Conservation (phyloP, 1,140 invertebrate genomes). For the Matsumurasca onukii region DNA sequence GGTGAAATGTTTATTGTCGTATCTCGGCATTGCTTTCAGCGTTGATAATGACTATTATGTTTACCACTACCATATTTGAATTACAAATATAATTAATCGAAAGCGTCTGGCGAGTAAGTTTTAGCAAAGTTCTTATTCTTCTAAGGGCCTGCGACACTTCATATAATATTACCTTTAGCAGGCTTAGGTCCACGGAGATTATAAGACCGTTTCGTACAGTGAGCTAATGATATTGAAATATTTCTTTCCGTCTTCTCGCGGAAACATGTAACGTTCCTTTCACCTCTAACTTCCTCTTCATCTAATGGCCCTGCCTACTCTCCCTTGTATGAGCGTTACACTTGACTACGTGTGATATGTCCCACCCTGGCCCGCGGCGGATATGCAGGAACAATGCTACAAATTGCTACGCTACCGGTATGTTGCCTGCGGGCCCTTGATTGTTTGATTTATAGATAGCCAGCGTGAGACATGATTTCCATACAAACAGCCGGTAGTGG, state of each 20-base stretch:
- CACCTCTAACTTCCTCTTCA: neutral
- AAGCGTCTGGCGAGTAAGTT: too few relatives aligned
- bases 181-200: neutral
- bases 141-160: too few relatives aligned
- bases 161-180: too few relatives aligned
- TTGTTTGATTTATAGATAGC: conserved; percentile 2
- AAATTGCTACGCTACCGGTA: conserved; percentile 18
- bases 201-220: neutral
- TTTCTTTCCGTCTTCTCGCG: neutral
- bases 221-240: neutral
- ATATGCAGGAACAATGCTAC: conserved; percentile 15
- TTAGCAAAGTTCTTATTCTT: too few relatives aligned
- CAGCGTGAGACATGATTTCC: neutral
- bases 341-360: too few relatives aligned
- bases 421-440: neutral
- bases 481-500: conserved; percentile 17
- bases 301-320: neutral
- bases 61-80: too few relatives aligned
- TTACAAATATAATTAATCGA: too few relatives aligned
- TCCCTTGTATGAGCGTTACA: neutral
- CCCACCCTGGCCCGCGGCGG: neutral
- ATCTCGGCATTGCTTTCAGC: too few relatives aligned
- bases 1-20: too few relatives aligned
- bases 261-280: neutral
- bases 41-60: too few relatives aligned